These are phyloP conservation scores for Caranx melampygus DNA, from an alignment of 2,113 vertebrate species.

Conservation along the genomic window DNA sequence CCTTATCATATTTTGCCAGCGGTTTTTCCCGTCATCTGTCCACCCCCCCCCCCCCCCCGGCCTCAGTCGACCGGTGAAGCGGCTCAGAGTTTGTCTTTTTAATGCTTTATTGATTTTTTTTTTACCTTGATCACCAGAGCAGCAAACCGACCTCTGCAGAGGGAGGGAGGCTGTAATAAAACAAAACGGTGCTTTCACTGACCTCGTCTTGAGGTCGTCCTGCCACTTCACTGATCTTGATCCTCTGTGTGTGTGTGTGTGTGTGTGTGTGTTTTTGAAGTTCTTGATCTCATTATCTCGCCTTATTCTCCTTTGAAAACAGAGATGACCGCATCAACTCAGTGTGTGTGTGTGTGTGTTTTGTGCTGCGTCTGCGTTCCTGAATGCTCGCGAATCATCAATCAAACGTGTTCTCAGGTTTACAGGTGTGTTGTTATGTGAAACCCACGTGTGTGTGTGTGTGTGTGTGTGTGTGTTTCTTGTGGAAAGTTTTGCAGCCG, in stretches of 20 bases:
- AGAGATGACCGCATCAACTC: not conserved
- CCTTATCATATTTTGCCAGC: not conserved
- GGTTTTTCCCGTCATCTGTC: not conserved
- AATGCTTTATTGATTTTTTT: conserved; percentile 40
- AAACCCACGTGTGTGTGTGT: not conserved
- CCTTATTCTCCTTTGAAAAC: not conserved
- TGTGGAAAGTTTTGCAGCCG: not conserved
- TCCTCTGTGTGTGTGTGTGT: not conserved
- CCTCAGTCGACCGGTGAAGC: not conserved
- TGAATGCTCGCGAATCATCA: not conserved
- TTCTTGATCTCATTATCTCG: conserved; percentile 5
- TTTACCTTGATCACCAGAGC: conserved; percentile 51
- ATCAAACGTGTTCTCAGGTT: not conserved
- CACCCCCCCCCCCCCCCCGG: not conserved
- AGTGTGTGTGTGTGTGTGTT: not conserved
- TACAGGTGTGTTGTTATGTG: conserved; percentile 11
- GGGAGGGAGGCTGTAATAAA: conserved; percentile 23
- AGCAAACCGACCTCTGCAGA: conserved; percentile 33
- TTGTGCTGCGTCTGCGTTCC: conserved; percentile 6
- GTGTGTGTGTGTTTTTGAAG: not conserved
- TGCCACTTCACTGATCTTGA: not conserved
- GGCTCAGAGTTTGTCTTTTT: not conserved
- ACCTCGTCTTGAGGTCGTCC: not conserved
- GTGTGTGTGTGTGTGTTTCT: not conserved
- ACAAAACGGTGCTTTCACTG: not conserved